phyloP scores from a whole-genome alignment of 2,113 vertebrate species.

The Lota lota region DNA sequence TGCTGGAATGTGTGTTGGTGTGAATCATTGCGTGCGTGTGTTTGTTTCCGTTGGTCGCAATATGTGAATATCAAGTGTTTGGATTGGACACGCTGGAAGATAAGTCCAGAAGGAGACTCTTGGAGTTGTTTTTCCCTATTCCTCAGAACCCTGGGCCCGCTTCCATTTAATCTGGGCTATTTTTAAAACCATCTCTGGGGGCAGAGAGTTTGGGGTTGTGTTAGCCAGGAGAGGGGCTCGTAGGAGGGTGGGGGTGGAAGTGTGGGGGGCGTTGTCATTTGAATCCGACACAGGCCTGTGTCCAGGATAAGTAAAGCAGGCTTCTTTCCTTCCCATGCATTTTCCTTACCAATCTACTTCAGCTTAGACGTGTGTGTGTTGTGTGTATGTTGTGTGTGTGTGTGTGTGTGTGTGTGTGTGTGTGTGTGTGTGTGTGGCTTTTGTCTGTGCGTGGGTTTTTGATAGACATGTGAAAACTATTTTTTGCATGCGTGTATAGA shows the following conservation, averaged over 20 bases:
- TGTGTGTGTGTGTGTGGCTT: no score
- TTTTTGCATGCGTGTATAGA: no score
- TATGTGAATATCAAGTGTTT: constrained; percentile 49
- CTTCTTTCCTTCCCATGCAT: constrained; percentile 39
- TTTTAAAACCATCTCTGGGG: constrained; percentile 57
- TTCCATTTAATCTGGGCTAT: constrained; percentile 64
- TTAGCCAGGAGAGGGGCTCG: constrained; percentile 21
- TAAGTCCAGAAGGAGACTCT: constrained; percentile 55
- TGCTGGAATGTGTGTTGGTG: not conserved
- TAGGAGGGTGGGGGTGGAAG: constrained; percentile 15
- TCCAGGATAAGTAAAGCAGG: constrained; percentile 60
- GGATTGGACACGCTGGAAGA: constrained; percentile 43
- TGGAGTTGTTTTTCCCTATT: constrained; percentile 42
- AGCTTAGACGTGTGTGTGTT: constrained; percentile 14
- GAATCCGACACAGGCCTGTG: constrained; percentile 57
- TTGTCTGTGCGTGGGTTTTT: no score
- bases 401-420: not conserved
- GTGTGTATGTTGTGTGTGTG: constrained; percentile 25
- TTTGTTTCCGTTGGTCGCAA: constrained; percentile 35
- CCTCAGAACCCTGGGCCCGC: constrained; percentile 62
- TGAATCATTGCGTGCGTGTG: not conserved
- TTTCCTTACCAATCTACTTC: constrained; percentile 58
- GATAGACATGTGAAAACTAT: not conserved
- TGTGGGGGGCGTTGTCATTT: constrained; percentile 54
- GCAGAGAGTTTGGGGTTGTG: constrained; percentile 6